Percentiles rank a stretch among this genome's conserved stretches.
phyloP scores from a whole-genome alignment of 2,113 vertebrate species.

The Silurus glanis region DNA sequence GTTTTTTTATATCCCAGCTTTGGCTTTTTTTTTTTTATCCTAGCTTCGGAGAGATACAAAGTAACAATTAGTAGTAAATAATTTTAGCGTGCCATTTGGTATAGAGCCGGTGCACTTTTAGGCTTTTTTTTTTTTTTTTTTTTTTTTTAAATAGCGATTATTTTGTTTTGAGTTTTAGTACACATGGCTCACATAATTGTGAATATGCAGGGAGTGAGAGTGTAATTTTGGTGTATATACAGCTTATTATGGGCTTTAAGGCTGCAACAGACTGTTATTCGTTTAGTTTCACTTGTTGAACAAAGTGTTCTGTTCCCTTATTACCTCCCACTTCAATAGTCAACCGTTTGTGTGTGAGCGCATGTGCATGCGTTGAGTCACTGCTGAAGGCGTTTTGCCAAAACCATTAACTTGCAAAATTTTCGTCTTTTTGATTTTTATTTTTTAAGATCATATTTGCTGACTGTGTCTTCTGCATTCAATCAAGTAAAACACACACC shows the following conservation, averaged over 20 bases:
- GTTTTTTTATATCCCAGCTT: background rate
- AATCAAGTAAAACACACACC: background rate
- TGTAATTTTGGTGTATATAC: background rate
- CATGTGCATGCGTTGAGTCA: conserved; percentile 59
- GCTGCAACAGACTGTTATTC: background rate
- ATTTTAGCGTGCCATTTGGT: background rate
- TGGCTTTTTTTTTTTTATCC: background rate
- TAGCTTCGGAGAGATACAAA: background rate
- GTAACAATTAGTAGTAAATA: conserved; percentile 9
- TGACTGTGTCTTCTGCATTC: background rate
- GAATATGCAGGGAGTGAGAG: background rate
- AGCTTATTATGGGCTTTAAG: background rate
- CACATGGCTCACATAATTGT: background rate
- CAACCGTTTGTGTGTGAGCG: conserved; percentile 14
- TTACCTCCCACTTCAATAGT: conserved; percentile 44
- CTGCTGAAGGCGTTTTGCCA: conserved; percentile 47
- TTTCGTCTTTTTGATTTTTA: no score
- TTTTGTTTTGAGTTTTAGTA: background rate
- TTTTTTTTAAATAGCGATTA: no score
- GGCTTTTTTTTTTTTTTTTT: background rate
- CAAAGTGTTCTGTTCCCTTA: conserved; percentile 48
- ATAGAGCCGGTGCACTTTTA: background rate
- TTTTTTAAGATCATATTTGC: background rate
- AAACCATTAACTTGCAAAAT: background rate
- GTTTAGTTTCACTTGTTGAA: conserved; percentile 60